A percentile compares a stretch with the other conserved stretches of the same genome.
Evolutionary conservation across 2,888 invertebrate species (phyloP).

Genomic region (Carcina quercana): DNA sequence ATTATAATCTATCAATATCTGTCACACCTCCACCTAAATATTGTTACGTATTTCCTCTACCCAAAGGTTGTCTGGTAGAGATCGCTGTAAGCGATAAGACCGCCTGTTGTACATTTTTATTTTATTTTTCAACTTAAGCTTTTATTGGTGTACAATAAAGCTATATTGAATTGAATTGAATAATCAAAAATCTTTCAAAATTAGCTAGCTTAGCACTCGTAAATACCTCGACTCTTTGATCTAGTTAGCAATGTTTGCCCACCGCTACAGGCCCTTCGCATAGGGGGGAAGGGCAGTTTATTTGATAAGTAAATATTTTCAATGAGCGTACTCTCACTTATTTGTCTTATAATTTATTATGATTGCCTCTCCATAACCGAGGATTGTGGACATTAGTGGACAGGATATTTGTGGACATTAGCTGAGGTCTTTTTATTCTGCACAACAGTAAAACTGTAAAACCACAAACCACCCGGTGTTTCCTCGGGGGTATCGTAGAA

Average conservation of each 20-base stretch:
- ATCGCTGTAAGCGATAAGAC: no score
- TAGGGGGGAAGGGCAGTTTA: conserved; percentile 30
- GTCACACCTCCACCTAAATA: no score
- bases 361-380: conserved; percentile 20
- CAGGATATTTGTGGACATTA: conserved; percentile 9
- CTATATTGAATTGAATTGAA: no score
- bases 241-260: conserved; percentile 48
- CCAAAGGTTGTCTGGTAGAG: no score
- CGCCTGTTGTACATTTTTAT: no score
- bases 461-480: no score
- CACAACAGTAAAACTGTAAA: conserved; percentile 13
- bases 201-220: conserved; percentile 13
- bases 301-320: conserved; percentile 61
- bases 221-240: conserved; percentile 46
- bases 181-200: no score
- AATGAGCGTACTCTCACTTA: conserved; percentile 45
- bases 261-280: conserved; percentile 38
- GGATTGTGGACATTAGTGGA: conserved; percentile 11
- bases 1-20: no score
- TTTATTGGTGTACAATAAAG: no score
- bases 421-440: background rate
- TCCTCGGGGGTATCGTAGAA: no score
- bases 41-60: no score
- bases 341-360: conserved; percentile 54
- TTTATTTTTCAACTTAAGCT: no score